These are phyloP conservation scores for Sinopyrophorus schimmeli DNA, from an alignment of 2,888 invertebrate species.

Conservation along the genomic window DNA sequence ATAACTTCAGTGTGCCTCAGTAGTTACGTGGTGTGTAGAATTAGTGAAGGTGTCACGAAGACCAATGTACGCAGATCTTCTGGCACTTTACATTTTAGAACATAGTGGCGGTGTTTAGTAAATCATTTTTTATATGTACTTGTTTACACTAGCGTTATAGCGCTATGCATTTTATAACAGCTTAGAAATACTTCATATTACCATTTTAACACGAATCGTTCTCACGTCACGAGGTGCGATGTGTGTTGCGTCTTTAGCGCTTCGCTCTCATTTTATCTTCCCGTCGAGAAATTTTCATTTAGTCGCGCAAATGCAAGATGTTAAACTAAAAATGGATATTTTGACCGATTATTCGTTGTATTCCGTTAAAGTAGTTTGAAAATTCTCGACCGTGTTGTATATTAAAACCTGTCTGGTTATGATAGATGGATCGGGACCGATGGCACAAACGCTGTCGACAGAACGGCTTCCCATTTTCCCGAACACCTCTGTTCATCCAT, in stretches of 20 bases:
- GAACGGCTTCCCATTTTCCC: slow-evolving; percentile 42
- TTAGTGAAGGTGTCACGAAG: slow-evolving; percentile 29
- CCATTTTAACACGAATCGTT: slow-evolving; percentile 5
- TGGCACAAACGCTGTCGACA: slow-evolving; percentile 38
- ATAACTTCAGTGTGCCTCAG: slow-evolving; percentile 30
- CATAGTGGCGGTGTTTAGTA: slow-evolving; percentile 32
- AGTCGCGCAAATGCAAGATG: not conserved
- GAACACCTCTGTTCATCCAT: slow-evolving; percentile 48
- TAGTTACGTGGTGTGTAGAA: slow-evolving; percentile 33
- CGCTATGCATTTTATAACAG: slow-evolving; percentile 32
- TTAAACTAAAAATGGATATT: slow-evolving; percentile 19
- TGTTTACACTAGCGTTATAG: slow-evolving; percentile 29
- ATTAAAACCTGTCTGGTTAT: slow-evolving; percentile 49
- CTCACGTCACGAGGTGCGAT: slow-evolving; percentile 1
- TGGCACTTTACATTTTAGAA: slow-evolving; percentile 31
- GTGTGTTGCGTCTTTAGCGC: slow-evolving; percentile 11
- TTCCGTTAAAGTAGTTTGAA: slow-evolving; percentile 25
- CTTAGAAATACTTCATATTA: slow-evolving; percentile 16
- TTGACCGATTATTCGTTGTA: slow-evolving; percentile 25
- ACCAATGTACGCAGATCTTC: slow-evolving; percentile 23
- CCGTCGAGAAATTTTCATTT: not conserved
- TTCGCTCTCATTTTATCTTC: too few species aligned
- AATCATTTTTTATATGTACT: slow-evolving; percentile 30
- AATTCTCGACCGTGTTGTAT: slow-evolving; percentile 42
- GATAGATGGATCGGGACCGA: slow-evolving; percentile 46